Percentiles rank a stretch among this genome's conserved stretches.
phyloP scores from a whole-genome alignment of 2,113 vertebrate species.

The Myotis yumanensis region DNA sequence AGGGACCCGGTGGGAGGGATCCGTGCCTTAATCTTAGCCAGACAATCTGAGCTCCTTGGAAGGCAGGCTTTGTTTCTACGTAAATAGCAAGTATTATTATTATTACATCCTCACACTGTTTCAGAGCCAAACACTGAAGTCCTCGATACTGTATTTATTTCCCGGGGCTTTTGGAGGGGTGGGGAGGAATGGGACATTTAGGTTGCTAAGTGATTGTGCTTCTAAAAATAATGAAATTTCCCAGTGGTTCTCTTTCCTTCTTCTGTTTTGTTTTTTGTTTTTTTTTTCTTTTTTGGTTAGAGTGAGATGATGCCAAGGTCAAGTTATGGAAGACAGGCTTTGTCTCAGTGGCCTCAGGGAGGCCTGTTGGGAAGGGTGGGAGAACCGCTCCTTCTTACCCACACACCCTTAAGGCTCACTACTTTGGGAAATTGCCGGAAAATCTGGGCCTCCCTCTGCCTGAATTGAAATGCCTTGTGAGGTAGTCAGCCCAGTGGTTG shows the following conservation, averaged over 20 bases:
- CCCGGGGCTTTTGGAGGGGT: conserved; percentile 63
- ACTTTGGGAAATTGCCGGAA: conserved; percentile 62
- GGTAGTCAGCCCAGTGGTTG: conserved; percentile 69
- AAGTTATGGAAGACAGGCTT: background rate
- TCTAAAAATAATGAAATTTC: conserved; percentile 75
- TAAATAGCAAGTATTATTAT: conserved; percentile 76
- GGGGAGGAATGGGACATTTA: conserved; percentile 61
- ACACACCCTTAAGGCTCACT: conserved; percentile 47
- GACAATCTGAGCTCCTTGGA: conserved; percentile 50
- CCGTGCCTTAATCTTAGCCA: conserved; percentile 58
- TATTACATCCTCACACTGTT: conserved; percentile 63
- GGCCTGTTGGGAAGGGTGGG: conserved; percentile 27
- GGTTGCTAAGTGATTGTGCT: conserved; percentile 76
- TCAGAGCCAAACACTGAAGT: conserved; percentile 50
- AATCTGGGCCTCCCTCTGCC: conserved; percentile 62
- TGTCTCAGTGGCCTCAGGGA: conserved; percentile 24
- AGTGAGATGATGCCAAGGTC: conserved; percentile 55
- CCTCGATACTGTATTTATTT: conserved; percentile 69
- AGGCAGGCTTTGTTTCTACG: conserved; percentile 58
- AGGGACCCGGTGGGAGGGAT: background rate
- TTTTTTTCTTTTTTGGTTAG: background rate
- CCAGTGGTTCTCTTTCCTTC: conserved; percentile 8
- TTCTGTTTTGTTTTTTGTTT: background rate
- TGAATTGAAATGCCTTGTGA: conserved; percentile 59
- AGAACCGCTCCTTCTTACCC: background rate